Percentiles rank a stretch among this genome's conserved stretches.
Evolutionary conservation across 2,888 invertebrate genomes (phyloP).

Genomic region (Euplagia quadripunctaria): DNA sequence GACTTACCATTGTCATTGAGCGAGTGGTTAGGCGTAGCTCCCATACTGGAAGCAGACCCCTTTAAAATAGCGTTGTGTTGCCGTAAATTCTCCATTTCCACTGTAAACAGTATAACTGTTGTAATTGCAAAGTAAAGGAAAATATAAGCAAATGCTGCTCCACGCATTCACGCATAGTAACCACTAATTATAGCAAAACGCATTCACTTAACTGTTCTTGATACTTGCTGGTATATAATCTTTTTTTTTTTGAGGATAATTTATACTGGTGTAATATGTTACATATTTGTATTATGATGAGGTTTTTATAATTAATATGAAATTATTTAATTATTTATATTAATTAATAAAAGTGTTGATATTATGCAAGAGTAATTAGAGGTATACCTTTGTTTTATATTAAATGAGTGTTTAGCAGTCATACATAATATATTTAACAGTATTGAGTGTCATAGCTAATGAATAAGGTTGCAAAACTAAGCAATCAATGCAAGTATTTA

Average conservation of each 20-base stretch:
- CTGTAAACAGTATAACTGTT: conserved; percentile 66
- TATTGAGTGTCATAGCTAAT: too few relatives aligned
- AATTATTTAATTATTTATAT: background rate
- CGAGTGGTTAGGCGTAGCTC: conserved; percentile 69
- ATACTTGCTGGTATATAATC: conserved; percentile 17
- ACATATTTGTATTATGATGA: background rate
- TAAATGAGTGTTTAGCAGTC: too few relatives aligned
- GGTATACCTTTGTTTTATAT: too few relatives aligned
- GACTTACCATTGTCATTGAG: conserved; percentile 71
- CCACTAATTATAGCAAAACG: conserved; percentile 35
- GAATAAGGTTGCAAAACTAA: too few relatives aligned
- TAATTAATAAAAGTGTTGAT: background rate
- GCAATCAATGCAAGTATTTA: too few relatives aligned
- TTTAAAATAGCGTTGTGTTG: conserved; percentile 86
- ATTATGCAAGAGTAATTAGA: background rate
- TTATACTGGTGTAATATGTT: conserved; percentile 8
- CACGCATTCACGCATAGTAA: conserved; percentile 28
- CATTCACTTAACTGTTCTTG: conserved; percentile 32
- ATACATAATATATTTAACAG: too few relatives aligned
- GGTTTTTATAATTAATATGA: background rate
- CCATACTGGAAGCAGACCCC: conserved; percentile 72
- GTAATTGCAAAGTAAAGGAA: conserved; percentile 33
- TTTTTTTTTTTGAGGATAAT: conserved; percentile 4
- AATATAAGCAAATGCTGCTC: conserved; percentile 31
- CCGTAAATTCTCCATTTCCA: conserved; percentile 88